Conservation (phyloP, 2,888 invertebrate species). For the Nebria brevicollis region DNA sequence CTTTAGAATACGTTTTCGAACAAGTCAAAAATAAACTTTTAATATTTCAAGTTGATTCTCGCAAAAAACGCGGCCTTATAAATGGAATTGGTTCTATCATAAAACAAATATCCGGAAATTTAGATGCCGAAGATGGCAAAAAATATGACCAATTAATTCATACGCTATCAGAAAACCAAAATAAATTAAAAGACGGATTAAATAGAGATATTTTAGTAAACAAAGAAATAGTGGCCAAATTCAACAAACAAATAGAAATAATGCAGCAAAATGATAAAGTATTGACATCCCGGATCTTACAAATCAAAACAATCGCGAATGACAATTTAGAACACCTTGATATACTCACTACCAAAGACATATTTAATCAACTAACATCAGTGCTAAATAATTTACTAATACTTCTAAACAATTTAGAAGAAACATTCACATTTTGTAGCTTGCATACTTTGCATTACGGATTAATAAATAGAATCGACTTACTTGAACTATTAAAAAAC, state of each 20-base stretch:
- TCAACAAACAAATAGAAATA: not conserved
- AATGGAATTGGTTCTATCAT: slow-evolving; percentile 11
- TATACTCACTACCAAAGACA: not conserved
- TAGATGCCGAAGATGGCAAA: slow-evolving; percentile 21
- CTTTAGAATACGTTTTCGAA: slow-evolving; percentile 1
- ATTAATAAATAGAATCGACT: too few species aligned
- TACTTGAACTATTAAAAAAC: too few species aligned
- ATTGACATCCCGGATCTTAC: not conserved
- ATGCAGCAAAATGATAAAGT: slow-evolving; percentile 5
- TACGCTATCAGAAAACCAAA: slow-evolving; percentile 6
- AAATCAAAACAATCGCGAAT: not conserved
- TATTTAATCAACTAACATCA: not conserved
- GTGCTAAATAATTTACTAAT: not conserved
- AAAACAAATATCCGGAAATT: slow-evolving; percentile 14
- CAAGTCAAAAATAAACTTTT: not conserved
- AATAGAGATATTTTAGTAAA: not conserved
- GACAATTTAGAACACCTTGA: not conserved
- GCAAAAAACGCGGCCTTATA: too few species aligned
- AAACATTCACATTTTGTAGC: too few species aligned
- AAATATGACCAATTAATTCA: not conserved
- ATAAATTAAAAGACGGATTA: not conserved
- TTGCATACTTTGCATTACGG: too few species aligned
- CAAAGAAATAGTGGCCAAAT: not conserved
- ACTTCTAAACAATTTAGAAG: too few species aligned
- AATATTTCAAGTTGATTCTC: slow-evolving; percentile 7